Evolutionary conservation across 2,113 vertebrate species (phyloP), one percentile per base, ranked within the genome.

Genomic region (Haemorhous mexicanus): DNA sequence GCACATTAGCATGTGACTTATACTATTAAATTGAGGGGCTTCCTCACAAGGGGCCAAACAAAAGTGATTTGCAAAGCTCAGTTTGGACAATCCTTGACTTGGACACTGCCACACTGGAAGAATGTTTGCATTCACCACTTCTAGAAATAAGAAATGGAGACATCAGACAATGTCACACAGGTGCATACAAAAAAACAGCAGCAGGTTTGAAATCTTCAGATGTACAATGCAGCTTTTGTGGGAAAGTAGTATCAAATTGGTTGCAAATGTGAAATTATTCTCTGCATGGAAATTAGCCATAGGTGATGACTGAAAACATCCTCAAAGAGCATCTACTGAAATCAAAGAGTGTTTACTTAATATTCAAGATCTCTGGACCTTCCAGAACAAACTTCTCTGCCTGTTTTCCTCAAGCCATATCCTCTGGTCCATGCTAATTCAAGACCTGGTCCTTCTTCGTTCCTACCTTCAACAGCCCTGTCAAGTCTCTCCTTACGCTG

Each of bases 1-100:
- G 33, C 16, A 43, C 1, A 0, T 94, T 30, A 95, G 39, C 3
- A 0, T 0, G 0, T 0, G 3, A 67, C n/a, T 49, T 58, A 66
- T 8, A 59, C 28, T 1, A 2, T 19, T 37, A 30, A 27, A 37
- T 6, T 27, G 18, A 55, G 33, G 30, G 3, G 58, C 19, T 72
- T 78, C n/a, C 43, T 52, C 33, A 37, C 0, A 3, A 80, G 13
- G 37, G 24, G 19, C 11, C 30, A 73, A 39, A 70, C 2, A 13
- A 59, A 87, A 69, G 20, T 58, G 32, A 52, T 66, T 33, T 37
- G 52, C 56, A 61, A 78, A 80, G 26, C 13, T 64, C 53, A 27
- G 52, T 63, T 75, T 67, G 75, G 53, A 67, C 53, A 27, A 33
- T 58, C 14, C 27, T 61, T 72, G 33, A 59, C 33, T 49, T 26